Percentiles rank a stretch among this genome's conserved stretches.
Conservation (phyloP, 2,113 vertebrate species). For the Aphyosemion australe region DNA sequence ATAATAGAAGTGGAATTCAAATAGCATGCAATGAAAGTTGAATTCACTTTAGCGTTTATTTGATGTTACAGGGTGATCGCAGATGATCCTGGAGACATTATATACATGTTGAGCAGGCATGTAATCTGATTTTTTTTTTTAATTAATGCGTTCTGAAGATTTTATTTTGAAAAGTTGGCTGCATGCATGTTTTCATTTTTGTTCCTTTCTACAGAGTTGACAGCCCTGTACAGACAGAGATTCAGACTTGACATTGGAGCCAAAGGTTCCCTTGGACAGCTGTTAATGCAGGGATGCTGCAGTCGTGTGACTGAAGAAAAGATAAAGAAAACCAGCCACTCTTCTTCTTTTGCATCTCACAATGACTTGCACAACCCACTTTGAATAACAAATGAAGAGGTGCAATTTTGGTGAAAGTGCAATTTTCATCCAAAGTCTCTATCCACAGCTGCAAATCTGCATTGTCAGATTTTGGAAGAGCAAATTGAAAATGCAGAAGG, state of each 20-base stretch:
- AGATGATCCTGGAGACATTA: conserved; percentile 77
- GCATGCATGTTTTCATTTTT: not conserved
- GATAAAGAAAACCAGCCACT: conserved; percentile 10
- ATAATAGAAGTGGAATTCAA: too few relatives aligned
- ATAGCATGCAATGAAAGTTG: not conserved
- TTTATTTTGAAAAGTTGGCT: not conserved
- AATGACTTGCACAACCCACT: conserved; percentile 7
- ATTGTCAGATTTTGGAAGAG: conserved; percentile 2
- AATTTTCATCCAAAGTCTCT: not conserved
- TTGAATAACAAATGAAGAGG: conserved; percentile 4
- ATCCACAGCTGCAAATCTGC: conserved; percentile 3
- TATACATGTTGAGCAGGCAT: conserved; percentile 79
- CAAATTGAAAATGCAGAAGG: conserved; percentile 2
- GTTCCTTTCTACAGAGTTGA: conserved; percentile 42
- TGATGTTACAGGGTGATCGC: conserved; percentile 67
- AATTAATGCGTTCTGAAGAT: not conserved
- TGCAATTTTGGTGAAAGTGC: not conserved
- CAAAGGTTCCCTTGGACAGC: conserved; percentile 10
- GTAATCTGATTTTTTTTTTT: not conserved
- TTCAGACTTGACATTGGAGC: conserved; percentile 46
- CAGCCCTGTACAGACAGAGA: conserved; percentile 29
- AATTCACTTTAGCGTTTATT: not conserved
- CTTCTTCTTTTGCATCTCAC: conserved; percentile 22
- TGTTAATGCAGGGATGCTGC: conserved; percentile 11
- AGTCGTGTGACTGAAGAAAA: conserved; percentile 16